Conservation (phyloP, 2,888 invertebrate species). For the Drosophila fulvimacula region DNA sequence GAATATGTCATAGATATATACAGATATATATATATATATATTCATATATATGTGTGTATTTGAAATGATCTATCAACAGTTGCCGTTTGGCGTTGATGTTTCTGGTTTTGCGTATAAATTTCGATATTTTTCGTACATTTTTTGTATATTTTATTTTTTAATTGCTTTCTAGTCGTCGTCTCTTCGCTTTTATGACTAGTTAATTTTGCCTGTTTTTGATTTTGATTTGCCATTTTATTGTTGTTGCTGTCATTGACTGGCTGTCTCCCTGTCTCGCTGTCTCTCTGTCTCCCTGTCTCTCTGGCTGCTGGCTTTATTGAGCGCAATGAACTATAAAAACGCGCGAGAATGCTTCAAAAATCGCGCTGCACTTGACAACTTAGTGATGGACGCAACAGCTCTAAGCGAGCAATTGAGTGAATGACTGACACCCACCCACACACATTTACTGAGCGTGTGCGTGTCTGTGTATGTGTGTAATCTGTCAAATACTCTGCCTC, state of each 20-base stretch:
- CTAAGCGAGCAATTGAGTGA: conserved; percentile 33
- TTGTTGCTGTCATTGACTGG: conserved; percentile 29
- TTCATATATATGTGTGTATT: conserved; percentile 25
- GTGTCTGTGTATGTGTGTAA: conserved; percentile 45
- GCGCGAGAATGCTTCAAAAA: conserved; percentile 37
- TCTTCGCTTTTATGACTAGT: conserved; percentile 71
- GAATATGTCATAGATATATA: conserved; percentile 32
- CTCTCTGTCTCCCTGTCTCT: conserved; percentile 12
- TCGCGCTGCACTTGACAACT: conserved; percentile 73
- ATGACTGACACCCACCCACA: conserved; percentile 17
- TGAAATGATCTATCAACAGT: conserved; percentile 79
- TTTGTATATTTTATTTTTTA: conserved; percentile 31
- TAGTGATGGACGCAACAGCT: conserved; percentile 33
- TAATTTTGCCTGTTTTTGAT: conserved; percentile 73
- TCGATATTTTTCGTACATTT: too few relatives aligned
- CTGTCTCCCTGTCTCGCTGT: neutral
- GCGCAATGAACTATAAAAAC: conserved; percentile 71
- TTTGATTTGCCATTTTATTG: conserved; percentile 73
- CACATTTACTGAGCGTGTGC: neutral
- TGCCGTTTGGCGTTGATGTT: conserved; percentile 64
- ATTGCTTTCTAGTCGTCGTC: conserved; percentile 33
- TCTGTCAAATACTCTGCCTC: conserved; percentile 76
- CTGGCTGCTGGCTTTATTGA: conserved; percentile 43
- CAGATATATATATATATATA: neutral
- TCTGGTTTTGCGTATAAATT: conserved; percentile 36